Evolutionary conservation across 2,113 vertebrate genomes (phyloP).

Genomic region (Pterocles burchelli): DNA sequence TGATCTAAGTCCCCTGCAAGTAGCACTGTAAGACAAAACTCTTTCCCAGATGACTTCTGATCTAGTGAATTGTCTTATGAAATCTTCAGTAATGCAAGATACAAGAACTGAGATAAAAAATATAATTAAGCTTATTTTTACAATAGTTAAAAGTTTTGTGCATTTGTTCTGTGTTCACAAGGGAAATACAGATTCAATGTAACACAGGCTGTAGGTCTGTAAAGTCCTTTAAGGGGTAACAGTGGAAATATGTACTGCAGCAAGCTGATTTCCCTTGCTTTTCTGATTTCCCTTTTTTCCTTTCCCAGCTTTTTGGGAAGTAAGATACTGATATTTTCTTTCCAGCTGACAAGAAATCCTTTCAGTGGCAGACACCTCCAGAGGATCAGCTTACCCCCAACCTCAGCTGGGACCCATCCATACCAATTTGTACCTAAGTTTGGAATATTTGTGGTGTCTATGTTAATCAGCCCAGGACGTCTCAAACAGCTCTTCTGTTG

Average conservation of each 20-base stretch:
- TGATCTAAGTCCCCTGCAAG: not conserved
- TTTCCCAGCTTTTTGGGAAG: not conserved
- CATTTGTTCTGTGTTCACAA: not conserved
- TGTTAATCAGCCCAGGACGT: conserved; percentile 12
- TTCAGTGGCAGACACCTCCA: not conserved
- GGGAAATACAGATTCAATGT: not conserved
- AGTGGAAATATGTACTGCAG: not conserved
- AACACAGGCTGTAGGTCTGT: not conserved
- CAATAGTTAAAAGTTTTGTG: not conserved
- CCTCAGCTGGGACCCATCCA: not conserved
- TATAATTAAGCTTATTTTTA: not conserved
- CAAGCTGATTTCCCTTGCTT: not conserved
- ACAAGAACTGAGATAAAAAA: not conserved
- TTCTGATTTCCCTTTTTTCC: no score
- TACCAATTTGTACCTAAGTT: not conserved
- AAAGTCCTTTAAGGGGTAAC: not conserved
- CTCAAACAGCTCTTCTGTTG: not conserved
- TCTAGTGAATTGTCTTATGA: not conserved
- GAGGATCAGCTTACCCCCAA: not conserved
- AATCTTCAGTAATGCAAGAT: not conserved
- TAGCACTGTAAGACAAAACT: not conserved
- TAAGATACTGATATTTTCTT: not conserved
- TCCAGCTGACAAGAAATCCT: not conserved
- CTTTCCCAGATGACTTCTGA: not conserved
- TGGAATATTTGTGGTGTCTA: not conserved